Evolutionary conservation across 2,888 invertebrate genomes (phyloP).

Genomic region (Harpagoxenus sublaevis): DNA sequence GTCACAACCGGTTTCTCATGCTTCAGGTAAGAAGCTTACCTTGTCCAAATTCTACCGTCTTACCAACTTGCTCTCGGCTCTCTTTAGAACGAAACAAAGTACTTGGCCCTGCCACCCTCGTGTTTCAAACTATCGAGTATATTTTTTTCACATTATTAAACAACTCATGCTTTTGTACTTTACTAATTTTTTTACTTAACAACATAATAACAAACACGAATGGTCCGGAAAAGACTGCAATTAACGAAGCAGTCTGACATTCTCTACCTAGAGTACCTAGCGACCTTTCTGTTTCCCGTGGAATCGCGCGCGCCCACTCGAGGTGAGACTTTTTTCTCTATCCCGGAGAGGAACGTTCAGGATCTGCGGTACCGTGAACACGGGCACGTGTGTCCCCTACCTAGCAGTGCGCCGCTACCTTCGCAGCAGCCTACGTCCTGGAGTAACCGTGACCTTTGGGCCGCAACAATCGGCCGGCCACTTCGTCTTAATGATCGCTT

Average conservation of each 20-base stretch:
- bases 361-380: conserved; percentile 34
- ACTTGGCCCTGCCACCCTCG: neutral
- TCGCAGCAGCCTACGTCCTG: conserved; percentile 62
- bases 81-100: neutral
- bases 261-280: neutral
- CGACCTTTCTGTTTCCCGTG: neutral
- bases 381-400: conserved; percentile 19
- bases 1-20: conserved; percentile 22
- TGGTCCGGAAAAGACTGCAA: neutral
- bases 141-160: neutral
- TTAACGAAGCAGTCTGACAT: conserved; percentile 8
- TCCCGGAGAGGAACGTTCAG: neutral
- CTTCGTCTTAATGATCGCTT: conserved; percentile 58
- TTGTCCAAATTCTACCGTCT: conserved; percentile 24
- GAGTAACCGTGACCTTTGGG: conserved; percentile 71
- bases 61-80: neutral
- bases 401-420: conserved; percentile 29
- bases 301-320: neutral
- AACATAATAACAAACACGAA: neutral
- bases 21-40: conserved; percentile 3
- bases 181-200: neutral
- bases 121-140: neutral
- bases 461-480: conserved; percentile 58
- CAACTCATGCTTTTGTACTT: neutral
- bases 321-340: neutral